phyloP scores from a whole-genome alignment of 2,888 invertebrate genomes.

The Drosophila mayaguana region DNA sequence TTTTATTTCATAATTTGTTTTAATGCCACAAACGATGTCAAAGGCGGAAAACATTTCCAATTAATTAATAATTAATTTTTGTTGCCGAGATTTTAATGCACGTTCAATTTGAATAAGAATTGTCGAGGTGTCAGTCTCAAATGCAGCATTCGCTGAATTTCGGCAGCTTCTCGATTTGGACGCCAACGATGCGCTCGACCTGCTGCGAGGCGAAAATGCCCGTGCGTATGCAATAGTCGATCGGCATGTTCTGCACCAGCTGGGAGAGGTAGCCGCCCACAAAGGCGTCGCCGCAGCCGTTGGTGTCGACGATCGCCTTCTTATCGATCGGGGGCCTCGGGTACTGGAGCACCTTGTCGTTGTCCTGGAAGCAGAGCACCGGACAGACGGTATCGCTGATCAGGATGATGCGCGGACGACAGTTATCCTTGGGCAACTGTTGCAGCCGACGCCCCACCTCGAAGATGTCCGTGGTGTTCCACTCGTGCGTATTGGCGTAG shows the following conservation, averaged over 20 bases:
- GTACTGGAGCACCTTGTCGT: constrained; percentile 52
- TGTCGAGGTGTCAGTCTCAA: constrained; percentile 3
- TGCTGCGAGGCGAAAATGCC: constrained; percentile 70
- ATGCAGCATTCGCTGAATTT: constrained; percentile 58
- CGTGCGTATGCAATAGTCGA: constrained; percentile 70
- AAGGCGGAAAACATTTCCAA: neutral
- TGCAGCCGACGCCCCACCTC: constrained; percentile 60
- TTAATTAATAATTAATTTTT: neutral
- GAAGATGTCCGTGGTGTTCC: constrained; percentile 57
- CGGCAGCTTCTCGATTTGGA: constrained; percentile 54
- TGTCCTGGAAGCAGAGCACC: constrained; percentile 58
- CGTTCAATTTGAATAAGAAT: neutral
- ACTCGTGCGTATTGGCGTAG: constrained; percentile 39
- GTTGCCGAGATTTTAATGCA: neutral
- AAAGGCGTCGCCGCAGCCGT: constrained; percentile 71
- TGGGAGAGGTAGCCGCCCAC: constrained; percentile 71
- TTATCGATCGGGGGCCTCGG: constrained; percentile 58
- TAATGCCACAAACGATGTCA: neutral
- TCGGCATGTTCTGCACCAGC: constrained; percentile 62
- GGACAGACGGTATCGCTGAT: constrained; percentile 62
- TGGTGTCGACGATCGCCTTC: constrained; percentile 53
- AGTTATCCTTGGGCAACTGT: constrained; percentile 45
- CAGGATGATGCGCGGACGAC: constrained; percentile 45
- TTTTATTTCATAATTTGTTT: neutral
- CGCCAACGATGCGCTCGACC: constrained; percentile 45